Conservation (phyloP, 1,140 invertebrate genomes). For the Ladona fulva region DNA sequence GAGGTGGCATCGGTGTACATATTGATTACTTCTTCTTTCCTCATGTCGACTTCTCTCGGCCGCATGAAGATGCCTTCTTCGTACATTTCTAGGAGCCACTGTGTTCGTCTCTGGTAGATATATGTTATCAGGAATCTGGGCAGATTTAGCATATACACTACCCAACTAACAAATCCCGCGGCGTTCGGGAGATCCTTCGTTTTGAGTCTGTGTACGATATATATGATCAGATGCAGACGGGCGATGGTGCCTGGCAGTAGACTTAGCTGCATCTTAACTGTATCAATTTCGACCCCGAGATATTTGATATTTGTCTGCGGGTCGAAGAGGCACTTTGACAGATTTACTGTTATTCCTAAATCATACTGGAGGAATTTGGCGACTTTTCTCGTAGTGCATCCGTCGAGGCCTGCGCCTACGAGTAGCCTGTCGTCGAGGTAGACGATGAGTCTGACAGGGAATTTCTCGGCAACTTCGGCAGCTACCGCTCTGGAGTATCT, state of each 20-base stretch:
- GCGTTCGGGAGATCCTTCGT: neutral
- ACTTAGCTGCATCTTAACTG: neutral
- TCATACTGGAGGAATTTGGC: neutral
- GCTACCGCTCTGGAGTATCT: neutral
- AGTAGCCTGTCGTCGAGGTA: neutral
- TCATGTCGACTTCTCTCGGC: neutral
- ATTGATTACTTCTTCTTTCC: neutral
- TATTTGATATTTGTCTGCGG: neutral
- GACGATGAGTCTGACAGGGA: neutral
- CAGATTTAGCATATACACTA: neutral
- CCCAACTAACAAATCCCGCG: neutral
- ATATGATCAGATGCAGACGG: neutral
- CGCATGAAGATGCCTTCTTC: neutral
- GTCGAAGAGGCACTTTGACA: neutral
- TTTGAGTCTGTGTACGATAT: neutral
- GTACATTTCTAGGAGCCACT: neutral
- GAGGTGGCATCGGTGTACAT: neutral
- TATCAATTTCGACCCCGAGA: neutral
- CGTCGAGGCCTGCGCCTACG: neutral
- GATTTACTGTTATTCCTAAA: neutral
- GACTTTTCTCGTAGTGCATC: neutral
- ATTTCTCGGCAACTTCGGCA: neutral
- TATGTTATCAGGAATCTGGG: neutral
- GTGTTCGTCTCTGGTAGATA: neutral
- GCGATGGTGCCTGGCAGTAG: neutral